These are phyloP conservation scores for Reticulitermes lucifugus DNA, from an alignment of 2,888 invertebrate genomes.

Conservation along the genomic window DNA sequence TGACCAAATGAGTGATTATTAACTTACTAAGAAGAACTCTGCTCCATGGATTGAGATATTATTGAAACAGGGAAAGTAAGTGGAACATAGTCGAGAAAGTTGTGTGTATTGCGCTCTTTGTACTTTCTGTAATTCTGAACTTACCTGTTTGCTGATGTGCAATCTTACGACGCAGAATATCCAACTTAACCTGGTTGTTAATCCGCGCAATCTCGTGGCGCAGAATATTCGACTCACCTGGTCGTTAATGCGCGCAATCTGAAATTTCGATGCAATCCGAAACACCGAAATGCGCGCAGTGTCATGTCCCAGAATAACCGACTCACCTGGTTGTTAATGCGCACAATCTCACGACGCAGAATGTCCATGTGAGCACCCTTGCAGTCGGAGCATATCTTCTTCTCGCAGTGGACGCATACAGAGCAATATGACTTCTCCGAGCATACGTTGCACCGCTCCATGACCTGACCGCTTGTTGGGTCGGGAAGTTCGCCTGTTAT, in stretches of 20 bases:
- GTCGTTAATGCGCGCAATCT: no score
- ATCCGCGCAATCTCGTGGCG: slow-evolving; percentile 91
- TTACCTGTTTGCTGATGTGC: slow-evolving; percentile 87
- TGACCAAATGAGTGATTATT: no score
- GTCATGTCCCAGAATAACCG: no score
- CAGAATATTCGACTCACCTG: slow-evolving; percentile 69
- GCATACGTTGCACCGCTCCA: slow-evolving; percentile 94
- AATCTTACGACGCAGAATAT: slow-evolving; percentile 92
- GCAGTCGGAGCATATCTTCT: slow-evolving; percentile 96
- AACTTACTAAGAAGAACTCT: no score
- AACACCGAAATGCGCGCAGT: no score
- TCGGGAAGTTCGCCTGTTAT: slow-evolving; percentile 92
- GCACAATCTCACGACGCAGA: slow-evolving; percentile 87
- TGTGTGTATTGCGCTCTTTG: no score
- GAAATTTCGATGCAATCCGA: no score
- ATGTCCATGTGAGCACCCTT: slow-evolving; percentile 97
- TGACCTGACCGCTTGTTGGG: slow-evolving; percentile 90
- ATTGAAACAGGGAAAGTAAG: no score
- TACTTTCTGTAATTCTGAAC: background rate
- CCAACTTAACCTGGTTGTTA: slow-evolving; percentile 86
- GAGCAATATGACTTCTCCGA: slow-evolving; percentile 92
- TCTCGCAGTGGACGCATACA: slow-evolving; percentile 95
- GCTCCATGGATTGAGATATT: no score
- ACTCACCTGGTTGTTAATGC: slow-evolving; percentile 84
- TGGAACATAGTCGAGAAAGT: no score